A percentile compares a stretch with the other conserved stretches of the same genome.
These are phyloP conservation scores for Minunthozetes semirufus DNA, from an alignment of 2,888 invertebrate species.

Conservation along the genomic window DNA sequence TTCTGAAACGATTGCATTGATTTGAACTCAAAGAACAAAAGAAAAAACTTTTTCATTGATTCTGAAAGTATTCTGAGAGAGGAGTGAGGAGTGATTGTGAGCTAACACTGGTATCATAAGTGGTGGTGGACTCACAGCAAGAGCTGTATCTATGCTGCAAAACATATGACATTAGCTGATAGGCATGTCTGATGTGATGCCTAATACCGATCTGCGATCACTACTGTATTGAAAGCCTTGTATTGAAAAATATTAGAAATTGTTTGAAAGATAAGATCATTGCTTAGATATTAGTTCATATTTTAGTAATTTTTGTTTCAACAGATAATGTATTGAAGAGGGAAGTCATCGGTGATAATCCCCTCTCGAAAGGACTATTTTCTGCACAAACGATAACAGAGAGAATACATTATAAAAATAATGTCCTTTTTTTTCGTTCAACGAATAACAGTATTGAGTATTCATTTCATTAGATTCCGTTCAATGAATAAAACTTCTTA, in stretches of 20 bases:
- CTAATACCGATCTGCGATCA: not conserved
- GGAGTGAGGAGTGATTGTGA: not conserved
- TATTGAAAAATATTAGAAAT: slow-evolving; percentile 2
- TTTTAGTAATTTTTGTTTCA: slow-evolving; percentile 11
- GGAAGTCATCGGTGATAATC: not conserved
- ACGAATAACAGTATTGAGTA: not conserved
- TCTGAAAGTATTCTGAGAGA: too few relatives aligned
- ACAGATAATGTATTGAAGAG: not conserved
- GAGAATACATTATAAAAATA: not conserved
- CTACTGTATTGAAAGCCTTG: not conserved
- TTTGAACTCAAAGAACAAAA: not conserved
- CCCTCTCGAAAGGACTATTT: not conserved
- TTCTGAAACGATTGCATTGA: not conserved
- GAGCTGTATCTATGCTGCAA: slow-evolving; percentile 11
- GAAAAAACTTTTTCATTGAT: not conserved
- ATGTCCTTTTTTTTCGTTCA: not conserved
- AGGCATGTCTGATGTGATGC: slow-evolving; percentile 19
- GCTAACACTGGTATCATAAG: slow-evolving; percentile 5
- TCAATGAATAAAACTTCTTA: slow-evolving; percentile 12
- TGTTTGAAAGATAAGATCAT: not conserved
- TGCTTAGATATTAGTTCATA: slow-evolving; percentile 20
- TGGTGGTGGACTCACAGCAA: not conserved
- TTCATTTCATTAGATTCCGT: slow-evolving; percentile 7
- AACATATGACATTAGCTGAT: slow-evolving; percentile 26
- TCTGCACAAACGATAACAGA: not conserved